Conservation (phyloP, 53 echinoderm and acorn worm genomes). For the Holothuria scabra region DNA sequence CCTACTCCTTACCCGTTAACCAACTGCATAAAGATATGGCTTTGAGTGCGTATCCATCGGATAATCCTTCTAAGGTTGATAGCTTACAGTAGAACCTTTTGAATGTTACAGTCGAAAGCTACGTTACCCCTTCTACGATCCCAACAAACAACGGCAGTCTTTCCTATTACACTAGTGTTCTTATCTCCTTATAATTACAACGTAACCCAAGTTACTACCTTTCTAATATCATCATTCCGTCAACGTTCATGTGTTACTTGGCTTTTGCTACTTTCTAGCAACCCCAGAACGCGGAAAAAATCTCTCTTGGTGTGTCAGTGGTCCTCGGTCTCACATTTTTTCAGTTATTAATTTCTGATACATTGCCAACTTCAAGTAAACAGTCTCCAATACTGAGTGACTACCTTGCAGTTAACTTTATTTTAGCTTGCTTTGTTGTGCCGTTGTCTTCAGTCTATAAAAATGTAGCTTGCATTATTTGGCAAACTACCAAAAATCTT, state of each 20-base stretch:
- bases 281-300: constrained; percentile 8
- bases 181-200: not conserved
- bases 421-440: constrained; percentile 5
- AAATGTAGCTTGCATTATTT: not conserved
- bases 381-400: not conserved
- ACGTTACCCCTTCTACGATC: not conserved
- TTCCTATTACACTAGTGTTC: not conserved
- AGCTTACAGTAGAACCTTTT: not conserved
- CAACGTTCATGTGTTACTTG: constrained; percentile 2
- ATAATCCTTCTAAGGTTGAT: not conserved
- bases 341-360: not conserved
- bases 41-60: not conserved
- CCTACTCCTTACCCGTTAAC: not conserved
- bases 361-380: not conserved
- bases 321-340: not conserved
- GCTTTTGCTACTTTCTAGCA: constrained; percentile 1
- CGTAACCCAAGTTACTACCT: not conserved
- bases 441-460: not conserved
- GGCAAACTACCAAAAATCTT: no score
- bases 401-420: not conserved
- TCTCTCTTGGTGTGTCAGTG: not conserved
- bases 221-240: not conserved
- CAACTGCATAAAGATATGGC: not conserved
- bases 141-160: not conserved
- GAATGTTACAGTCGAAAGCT: not conserved